Evolutionary conservation across 2,888 invertebrate genomes (phyloP), one percentile per base, ranked within the genome.

Genomic region (Disparrhopalites patrizii): DNA sequence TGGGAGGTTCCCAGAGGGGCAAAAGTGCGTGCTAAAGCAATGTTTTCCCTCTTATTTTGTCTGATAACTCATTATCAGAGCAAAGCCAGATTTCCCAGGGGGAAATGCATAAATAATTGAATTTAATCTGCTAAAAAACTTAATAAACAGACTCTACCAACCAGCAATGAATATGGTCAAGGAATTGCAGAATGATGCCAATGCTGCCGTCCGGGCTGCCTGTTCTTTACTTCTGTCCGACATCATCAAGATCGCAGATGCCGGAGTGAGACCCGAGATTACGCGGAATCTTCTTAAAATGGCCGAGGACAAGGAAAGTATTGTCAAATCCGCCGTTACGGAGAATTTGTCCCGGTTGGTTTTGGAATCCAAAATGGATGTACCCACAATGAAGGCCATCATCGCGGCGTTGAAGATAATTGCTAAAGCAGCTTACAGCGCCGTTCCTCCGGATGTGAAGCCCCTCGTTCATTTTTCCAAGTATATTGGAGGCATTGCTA

Each of bases 391-490:
- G 52, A 66, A 55, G 58, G 55, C 15, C 51, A 28, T 68, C 4
- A 63, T 74, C 50, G 68, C 66, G 3, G 63, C 68, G 3, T 47
- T 74, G 7, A 73, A 71, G 33, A 62, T 57, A 47, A 52, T 65
- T 30, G 72, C 73, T 2, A 73, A 72, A 33, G 66, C 68, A 40
- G 73, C 70, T 0, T 72, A 61, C 40, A 58, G 64, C 18, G 66
- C 57, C n/a, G 62, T 40, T 1, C 52, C 52, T 25, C 38, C 57
- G 18, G 70, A 72, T 62, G 25, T 62, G 10, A 30, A 61, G n/a
- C 47, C 70, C 15, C 62, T 74, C 15, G 40, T 67, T 1, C 66
- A 67, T 0, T 74, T 70, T 65, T 65, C 72, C 1, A 56, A 60
- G n/a, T 68, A 60, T 27, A 69, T 74, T 55, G 74, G 71, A 18